Evolutionary conservation across 2,113 vertebrate genomes (phyloP).

Genomic region (Chloebia gouldiae): DNA sequence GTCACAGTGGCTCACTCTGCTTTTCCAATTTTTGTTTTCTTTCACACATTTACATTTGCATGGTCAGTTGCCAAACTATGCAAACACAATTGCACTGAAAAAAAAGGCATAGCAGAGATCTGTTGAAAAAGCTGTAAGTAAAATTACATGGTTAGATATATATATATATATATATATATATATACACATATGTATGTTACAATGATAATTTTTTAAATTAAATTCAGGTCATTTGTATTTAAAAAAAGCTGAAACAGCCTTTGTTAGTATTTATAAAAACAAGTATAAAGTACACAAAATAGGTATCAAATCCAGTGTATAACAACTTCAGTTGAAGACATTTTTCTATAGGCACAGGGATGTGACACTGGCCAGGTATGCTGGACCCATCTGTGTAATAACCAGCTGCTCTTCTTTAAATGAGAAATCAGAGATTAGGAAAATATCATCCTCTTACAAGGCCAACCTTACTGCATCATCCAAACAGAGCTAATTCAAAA

Average conservation of each 20-base stretch:
- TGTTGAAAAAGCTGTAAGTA: not conserved
- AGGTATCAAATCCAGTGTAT: not conserved
- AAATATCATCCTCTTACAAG: not conserved
- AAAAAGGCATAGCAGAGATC: not conserved
- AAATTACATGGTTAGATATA: not conserved
- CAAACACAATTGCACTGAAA: rapidly evolving
- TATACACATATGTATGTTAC: not conserved
- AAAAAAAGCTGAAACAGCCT: not conserved
- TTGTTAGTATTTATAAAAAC: not conserved
- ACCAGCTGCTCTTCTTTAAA: not conserved
- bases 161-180: not conserved
- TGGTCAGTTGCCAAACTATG: not conserved
- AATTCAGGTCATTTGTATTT: not conserved
- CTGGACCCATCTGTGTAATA: not conserved
- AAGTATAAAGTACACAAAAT: not conserved
- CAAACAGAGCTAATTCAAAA: not conserved
- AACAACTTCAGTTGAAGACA: not conserved
- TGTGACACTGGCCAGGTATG: not conserved
- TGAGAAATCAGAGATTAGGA: not conserved
- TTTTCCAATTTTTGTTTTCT: not conserved
- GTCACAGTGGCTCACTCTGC: not conserved
- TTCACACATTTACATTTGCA: not conserved
- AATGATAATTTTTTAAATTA: not conserved
- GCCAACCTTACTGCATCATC: not conserved
- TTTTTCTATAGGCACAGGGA: not conserved